Evolutionary conservation across 2,797 vertebrate genomes (phyloP), one percentile per base, ranked within the genome.

Genomic region (Lemur catta): DNA sequence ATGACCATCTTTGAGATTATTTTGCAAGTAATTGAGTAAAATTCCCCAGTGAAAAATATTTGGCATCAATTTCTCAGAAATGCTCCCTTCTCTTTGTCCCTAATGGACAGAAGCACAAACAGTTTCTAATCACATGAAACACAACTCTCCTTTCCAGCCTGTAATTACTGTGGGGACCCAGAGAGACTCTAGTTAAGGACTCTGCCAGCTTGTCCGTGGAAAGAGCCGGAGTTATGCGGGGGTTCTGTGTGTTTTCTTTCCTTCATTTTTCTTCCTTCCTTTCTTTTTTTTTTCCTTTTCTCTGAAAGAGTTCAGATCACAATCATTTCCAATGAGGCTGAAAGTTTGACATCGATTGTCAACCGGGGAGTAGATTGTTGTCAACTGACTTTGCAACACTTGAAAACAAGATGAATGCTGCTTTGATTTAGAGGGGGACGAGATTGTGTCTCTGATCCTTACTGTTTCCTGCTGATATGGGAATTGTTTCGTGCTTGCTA

Each of bases 241-340:
- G 63, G 46, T 30, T 65, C 43, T 69, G 30, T 52, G n/a, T 71
- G 10, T 93, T 87, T 94, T 59, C 75, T 67, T 81, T 76, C n/a
- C 72, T 93, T 91, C 63, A 4, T 57, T 4, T 24, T 24, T 55
- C 50, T 20, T 52, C 18, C 50, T 18, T 52, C 2, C 5, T 6
- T 52, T 50, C 48, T 48, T 48, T 18, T 14, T 52, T 30, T 1
- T 35, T 15, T 59, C 80, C n/a, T 94, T 93, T 97, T 71, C 89
- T 72, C 57, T 96, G 97, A 97, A 97, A 94, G 81, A 98, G 96
- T 96, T 96, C 90, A 96, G 96, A 97, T 98, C 92, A 96, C 96
- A 97, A 9, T 89, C 46, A 0, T 94, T 97, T 97, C 96, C 97
- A 98, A 96, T 76, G 18, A 88, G 97, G 96, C 97, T 96, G 97